Evolutionary conservation across 23 tunicate species (phyloP).

Genomic region (Trididemnum nubilum): DNA sequence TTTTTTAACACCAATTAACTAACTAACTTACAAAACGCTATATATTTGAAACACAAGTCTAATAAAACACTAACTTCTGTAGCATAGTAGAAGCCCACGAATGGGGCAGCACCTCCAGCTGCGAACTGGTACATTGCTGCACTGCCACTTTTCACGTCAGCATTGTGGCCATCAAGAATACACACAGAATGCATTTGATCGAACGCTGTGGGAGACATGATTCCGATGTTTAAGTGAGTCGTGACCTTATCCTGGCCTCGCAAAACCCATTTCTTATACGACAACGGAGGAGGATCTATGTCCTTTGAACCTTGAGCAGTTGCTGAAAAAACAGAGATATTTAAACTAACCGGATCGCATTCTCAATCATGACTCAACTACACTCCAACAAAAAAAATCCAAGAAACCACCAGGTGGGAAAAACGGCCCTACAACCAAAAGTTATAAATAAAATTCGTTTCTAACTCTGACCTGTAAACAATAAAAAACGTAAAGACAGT

Average conservation of each 20-base stretch:
- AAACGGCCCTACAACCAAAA: no score
- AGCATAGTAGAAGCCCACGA: constrained; percentile 75
- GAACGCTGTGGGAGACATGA: constrained; percentile 51
- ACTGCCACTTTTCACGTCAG: constrained; percentile 33
- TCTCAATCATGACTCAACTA: not conserved
- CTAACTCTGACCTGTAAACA: no score
- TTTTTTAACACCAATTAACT: no score
- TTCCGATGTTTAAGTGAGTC: constrained; percentile 47
- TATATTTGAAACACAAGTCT: no score
- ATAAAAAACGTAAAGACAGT: no score
- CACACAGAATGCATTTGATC: constrained; percentile 63
- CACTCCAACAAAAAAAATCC: not conserved
- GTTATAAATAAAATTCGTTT: no score
- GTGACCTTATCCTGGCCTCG: constrained; percentile 41
- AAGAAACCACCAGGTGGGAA: no score
- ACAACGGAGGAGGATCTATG: constrained; percentile 75
- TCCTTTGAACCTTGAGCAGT: constrained; percentile 62
- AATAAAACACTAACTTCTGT: constrained; percentile 54
- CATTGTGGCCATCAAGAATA: constrained; percentile 51
- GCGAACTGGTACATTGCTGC: constrained; percentile 57
- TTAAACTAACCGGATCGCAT: no score
- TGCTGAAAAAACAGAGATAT: constrained; percentile 38
- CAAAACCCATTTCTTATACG: constrained; percentile 80
- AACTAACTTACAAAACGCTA: no score
- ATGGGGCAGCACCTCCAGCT: constrained; percentile 62